phyloP scores from a whole-genome alignment of 2,797 vertebrate genomes.

The Enteromius viviparus region DNA sequence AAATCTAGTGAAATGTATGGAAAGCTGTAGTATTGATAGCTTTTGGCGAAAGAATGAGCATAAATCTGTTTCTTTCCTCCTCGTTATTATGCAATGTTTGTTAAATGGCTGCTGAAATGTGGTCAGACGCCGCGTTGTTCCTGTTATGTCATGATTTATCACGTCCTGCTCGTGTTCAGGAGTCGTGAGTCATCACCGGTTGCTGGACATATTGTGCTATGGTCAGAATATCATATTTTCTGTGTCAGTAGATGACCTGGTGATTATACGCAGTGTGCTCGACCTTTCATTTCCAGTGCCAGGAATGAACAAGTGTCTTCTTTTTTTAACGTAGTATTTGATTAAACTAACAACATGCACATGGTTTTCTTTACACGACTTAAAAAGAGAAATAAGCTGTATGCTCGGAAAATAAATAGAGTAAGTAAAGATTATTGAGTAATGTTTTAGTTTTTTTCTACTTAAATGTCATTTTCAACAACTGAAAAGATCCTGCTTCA shows the following conservation, averaged over 20 bases:
- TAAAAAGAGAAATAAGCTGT: background rate
- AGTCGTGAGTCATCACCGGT: background rate
- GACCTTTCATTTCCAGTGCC: background rate
- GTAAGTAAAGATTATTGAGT: background rate
- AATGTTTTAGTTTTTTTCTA: background rate
- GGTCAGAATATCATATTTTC: background rate
- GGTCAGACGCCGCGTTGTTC: background rate
- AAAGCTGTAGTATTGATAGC: conserved; percentile 20
- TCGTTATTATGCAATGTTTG: too few species aligned
- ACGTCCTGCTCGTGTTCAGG: conserved; percentile 8
- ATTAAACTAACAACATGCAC: background rate
- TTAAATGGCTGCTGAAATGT: background rate
- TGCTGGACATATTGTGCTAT: background rate
- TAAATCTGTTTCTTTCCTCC: too few species aligned
- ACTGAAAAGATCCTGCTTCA: background rate
- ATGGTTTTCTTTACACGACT: too few species aligned
- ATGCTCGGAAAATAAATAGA: background rate
- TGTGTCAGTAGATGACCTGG: background rate
- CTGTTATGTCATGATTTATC: conserved; percentile 25
- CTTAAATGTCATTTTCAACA: background rate
- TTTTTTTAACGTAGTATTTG: background rate
- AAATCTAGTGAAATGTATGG: too few species aligned
- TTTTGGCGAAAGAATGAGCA: background rate
- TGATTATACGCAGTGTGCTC: background rate
- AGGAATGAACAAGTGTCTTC: background rate